A percentile compares a stretch with the other conserved stretches of the same genome.
Conservation (phyloP, 2,888 invertebrate species). For the Sesia apiformis region DNA sequence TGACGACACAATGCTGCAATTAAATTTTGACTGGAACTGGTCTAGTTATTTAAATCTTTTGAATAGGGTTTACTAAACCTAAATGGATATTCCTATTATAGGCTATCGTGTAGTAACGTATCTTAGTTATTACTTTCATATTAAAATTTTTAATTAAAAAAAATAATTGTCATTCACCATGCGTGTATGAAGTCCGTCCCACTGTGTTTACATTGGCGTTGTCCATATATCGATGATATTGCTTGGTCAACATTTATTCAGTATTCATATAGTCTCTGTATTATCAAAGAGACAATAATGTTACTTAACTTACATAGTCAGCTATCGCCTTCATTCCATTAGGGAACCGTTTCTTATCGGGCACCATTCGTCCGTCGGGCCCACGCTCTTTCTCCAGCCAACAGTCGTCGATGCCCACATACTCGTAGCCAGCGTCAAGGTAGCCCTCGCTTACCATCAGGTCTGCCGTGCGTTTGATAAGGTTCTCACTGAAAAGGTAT, state of each 20-base stretch:
- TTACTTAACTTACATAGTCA: conserved; percentile 76
- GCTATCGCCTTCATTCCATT: conserved; percentile 81
- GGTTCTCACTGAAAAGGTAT: conserved; percentile 68
- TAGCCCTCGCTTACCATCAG: conserved; percentile 79
- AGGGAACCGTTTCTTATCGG: conserved; percentile 81
- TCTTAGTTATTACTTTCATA: too few relatives aligned
- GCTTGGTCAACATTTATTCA: background rate
- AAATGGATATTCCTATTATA: too few relatives aligned
- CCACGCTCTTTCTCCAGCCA: conserved; percentile 81
- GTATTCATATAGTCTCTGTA: background rate
- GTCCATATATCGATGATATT: too few relatives aligned
- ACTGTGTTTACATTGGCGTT: too few relatives aligned
- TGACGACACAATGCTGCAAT: too few relatives aligned
- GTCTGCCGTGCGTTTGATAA: conserved; percentile 77
- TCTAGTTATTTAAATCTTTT: too few relatives aligned
- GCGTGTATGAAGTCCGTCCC: too few relatives aligned
- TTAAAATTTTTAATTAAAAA: too few relatives aligned
- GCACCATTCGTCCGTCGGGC: conserved; percentile 72
- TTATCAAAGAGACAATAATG: background rate
- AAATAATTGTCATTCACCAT: too few relatives aligned
- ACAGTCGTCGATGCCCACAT: conserved; percentile 84
- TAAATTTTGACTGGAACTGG: too few relatives aligned
- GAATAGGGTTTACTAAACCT: too few relatives aligned
- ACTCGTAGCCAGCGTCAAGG: conserved; percentile 80
- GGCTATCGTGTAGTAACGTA: too few relatives aligned